Base-by-base conservation (phyloP, 1,140 invertebrate species). In the Rhizoglyphus robini region DNA sequence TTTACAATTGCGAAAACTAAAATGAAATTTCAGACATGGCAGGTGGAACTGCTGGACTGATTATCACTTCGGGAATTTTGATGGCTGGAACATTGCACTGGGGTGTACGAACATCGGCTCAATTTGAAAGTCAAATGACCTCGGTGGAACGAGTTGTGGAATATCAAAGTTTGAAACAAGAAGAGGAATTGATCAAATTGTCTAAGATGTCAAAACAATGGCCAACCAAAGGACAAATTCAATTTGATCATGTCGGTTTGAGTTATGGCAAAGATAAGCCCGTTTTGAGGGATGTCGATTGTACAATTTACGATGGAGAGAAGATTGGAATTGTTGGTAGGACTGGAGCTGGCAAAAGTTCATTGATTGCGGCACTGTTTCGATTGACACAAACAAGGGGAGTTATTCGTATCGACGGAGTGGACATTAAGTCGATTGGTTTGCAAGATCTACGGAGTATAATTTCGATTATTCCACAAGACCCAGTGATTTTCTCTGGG, bases 91-190 rank as follows among this genome's bases (percentile, higher is more conserved):
- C 87, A 77, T 8, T 23, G 8, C 23, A 32, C 15, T 23, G 8
- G 8, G 8, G 15, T 54, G 31, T 5, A 11, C 23, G 8, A 8
- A 86, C 89, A 71, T 84, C 83, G 13, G 83, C 89, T 0, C 88
- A 92, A 74, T 83, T 87, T 1, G 81, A 91, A 69, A 86, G 85
- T 64, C 82, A 90, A 57, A 83, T 88, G 76, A 83, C 83, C 36
- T 84, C 86, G 11, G 84, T 88, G 0, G 88, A 92, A 72, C 78
- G 88, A 36, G 82, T 90, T 1, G 70, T 88, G 2, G 87, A 91
- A 70, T 92, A 91, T 72, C 82, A 81, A 0, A 78, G 81, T 41
- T 75, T 90, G 0, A 80, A 84, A 47, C 73, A 83, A 25, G 87
- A 89, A 74, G 30, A 78, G 1, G 76, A 75, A 30, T 73, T 71